These are phyloP conservation scores for Dicerorhinus sumatrensis DNA, from an alignment of 2,113 vertebrate genomes.

Conservation along the genomic window DNA sequence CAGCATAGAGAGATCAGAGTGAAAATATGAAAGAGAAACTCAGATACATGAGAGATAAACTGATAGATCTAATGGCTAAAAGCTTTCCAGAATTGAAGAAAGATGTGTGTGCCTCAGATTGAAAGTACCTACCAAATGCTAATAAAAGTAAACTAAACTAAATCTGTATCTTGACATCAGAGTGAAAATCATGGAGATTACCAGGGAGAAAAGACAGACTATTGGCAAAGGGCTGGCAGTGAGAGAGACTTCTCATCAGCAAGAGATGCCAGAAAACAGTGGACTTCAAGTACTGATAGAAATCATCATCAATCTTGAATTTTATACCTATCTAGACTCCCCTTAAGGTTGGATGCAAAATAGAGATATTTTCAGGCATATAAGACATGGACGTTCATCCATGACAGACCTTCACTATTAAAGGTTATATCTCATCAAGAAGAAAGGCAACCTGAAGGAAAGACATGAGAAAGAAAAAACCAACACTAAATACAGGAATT, in stretches of 20 bases:
- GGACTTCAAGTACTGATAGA: not conserved
- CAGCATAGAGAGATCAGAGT: not conserved
- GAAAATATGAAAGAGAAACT: not conserved
- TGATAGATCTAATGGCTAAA: not conserved
- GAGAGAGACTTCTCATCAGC: not conserved
- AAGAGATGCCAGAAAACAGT: not conserved
- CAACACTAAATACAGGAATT: not conserved
- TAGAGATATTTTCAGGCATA: not conserved
- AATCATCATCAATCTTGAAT: not conserved
- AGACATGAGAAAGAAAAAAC: not conserved
- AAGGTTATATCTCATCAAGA: not conserved
- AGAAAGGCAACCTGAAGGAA: not conserved
- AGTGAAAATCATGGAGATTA: not conserved
- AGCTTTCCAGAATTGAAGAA: not conserved
- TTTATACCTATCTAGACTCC: not conserved
- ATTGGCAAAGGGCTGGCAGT: not conserved
- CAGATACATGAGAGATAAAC: not conserved
- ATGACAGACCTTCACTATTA: not conserved
- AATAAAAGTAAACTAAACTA: not conserved
- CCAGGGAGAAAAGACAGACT: not conserved
- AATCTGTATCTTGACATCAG: not conserved
- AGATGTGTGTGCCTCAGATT: not conserved
- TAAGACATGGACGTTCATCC: not conserved
- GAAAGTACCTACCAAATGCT: not conserved
- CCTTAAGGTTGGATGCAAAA: not conserved